Conservation (phyloP, 2,888 invertebrate genomes). For the Seira ritae region DNA sequence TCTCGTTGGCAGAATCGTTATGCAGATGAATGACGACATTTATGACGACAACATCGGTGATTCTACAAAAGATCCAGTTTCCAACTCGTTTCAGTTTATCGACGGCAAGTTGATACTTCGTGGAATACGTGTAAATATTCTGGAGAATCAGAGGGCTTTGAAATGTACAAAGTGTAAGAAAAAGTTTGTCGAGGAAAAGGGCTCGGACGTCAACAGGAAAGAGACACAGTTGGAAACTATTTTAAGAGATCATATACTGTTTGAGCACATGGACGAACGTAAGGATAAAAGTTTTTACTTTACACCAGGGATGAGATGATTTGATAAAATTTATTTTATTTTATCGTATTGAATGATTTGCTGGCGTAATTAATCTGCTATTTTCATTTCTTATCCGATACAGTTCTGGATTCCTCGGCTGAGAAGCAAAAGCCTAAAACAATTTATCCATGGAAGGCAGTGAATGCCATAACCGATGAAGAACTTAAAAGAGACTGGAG, state of each 20-base stretch:
- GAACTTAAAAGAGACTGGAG: too few relatives aligned
- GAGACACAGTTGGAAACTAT: neutral
- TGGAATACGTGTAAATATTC: neutral
- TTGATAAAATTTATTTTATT: too few relatives aligned
- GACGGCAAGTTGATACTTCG: neutral
- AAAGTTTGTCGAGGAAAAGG: slow-evolving; percentile 12
- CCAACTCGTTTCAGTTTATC: neutral
- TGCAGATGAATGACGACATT: neutral
- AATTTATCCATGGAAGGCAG: too few relatives aligned
- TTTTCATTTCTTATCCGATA: too few relatives aligned
- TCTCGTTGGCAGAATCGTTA: neutral
- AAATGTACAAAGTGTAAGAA: slow-evolving; percentile 17
- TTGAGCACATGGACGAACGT: too few relatives aligned
- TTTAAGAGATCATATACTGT: slow-evolving; percentile 10
- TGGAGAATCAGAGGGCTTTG: neutral
- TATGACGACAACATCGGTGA: slow-evolving; percentile 13
- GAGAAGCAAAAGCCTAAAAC: too few relatives aligned
- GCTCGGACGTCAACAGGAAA: neutral
- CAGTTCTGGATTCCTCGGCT: too few relatives aligned
- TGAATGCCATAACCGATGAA: too few relatives aligned
- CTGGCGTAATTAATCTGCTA: too few relatives aligned
- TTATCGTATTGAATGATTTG: too few relatives aligned
- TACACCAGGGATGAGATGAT: too few relatives aligned
- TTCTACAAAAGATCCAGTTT: neutral
- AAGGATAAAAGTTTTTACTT: too few relatives aligned